Base-by-base conservation (phyloP, 2,888 invertebrate species). In the Orthosia gothica region DNA sequence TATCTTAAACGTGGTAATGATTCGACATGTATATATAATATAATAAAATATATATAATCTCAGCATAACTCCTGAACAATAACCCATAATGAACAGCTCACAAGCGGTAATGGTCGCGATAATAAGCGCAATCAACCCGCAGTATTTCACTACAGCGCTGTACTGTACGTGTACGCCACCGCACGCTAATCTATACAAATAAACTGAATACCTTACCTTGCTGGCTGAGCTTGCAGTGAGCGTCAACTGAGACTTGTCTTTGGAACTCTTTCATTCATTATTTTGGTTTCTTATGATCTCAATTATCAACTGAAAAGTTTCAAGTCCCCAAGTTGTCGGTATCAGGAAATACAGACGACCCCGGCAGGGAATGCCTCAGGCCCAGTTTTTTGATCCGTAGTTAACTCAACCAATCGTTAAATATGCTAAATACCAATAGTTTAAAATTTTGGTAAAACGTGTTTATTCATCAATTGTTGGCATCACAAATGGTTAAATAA, bases 71-170 rank as follows among this genome's bases (percentile, higher is more conserved):
- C 18, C 18, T 40, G 32, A 40, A 50, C 65, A 61, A 70, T 70
- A 77, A 45, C 49, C 52, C 12, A 59, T 70, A 65, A 74, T 65
- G 52, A 64, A 61, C 58, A 23, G 62, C 47, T 67, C 65, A 73
- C 78, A 63, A 58, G 63, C 58, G 12, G 67, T 74, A 61, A 70
- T 66, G 23, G 59, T 67, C 55, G 55, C 54, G 55, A 58, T 76
- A 79, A 70, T 76, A 65, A 74, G 76, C 72, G 57, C 75, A 62
- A 76, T 68, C 69, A 71, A 32, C 49, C 49, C 59, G 49, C 74
- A 58, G 26, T 79, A 52, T 23, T 66, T 65, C 62, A 80, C 59
- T 52, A 55, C 32, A 54, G 45, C 63, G 12, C 20, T 12, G n/a
- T n/a, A 26, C 61, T 4, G 3, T 26, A n/a, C n/a, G 26, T 5